Evolutionary conservation across 2,113 vertebrate genomes (phyloP).

Genomic region (Atherinomorus stipes): DNA sequence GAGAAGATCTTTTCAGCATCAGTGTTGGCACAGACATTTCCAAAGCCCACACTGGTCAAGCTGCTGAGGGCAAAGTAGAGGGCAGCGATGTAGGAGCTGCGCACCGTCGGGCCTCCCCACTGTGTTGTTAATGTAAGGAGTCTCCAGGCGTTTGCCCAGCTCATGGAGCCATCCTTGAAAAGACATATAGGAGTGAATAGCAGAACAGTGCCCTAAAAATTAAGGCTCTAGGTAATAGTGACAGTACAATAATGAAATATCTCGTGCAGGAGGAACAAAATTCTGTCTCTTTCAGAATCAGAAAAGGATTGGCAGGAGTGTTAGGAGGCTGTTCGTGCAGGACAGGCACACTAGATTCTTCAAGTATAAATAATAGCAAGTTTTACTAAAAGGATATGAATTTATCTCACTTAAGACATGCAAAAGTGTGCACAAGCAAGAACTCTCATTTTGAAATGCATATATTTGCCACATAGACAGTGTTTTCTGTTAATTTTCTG

Average conservation of each 20-base stretch:
- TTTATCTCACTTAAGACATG: conserved; percentile 22
- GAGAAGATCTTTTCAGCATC: conserved; percentile 97
- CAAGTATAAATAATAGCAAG: conserved; percentile 36
- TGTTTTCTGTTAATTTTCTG: too few species aligned
- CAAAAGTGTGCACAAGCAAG: neutral
- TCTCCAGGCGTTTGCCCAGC: conserved; percentile 93
- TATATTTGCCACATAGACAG: too few species aligned
- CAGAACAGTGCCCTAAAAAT: neutral
- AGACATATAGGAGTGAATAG: neutral
- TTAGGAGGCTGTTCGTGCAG: conserved; percentile 27
- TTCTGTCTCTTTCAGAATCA: conserved; percentile 19
- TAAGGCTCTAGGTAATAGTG: neutral
- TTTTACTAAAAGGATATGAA: conserved; percentile 52
- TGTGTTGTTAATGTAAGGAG: conserved; percentile 91
- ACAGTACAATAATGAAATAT: neutral
- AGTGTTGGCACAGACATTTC: conserved; percentile 96
- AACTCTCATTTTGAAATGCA: neutral
- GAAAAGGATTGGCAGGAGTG: conserved; percentile 16
- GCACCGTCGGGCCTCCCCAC: conserved; percentile 90
- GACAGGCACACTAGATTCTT: conserved; percentile 45
- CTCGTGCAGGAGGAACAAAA: conserved; percentile 10
- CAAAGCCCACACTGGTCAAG: conserved; percentile 97
- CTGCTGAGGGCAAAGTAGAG: conserved; percentile 99
- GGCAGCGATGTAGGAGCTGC: conserved; percentile 93
- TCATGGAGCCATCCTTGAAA: conserved; percentile 93